Evolutionary conservation across 2,888 invertebrate species (phyloP), one percentile per base, ranked within the genome.

Genomic region (Abrostola tripartita): DNA sequence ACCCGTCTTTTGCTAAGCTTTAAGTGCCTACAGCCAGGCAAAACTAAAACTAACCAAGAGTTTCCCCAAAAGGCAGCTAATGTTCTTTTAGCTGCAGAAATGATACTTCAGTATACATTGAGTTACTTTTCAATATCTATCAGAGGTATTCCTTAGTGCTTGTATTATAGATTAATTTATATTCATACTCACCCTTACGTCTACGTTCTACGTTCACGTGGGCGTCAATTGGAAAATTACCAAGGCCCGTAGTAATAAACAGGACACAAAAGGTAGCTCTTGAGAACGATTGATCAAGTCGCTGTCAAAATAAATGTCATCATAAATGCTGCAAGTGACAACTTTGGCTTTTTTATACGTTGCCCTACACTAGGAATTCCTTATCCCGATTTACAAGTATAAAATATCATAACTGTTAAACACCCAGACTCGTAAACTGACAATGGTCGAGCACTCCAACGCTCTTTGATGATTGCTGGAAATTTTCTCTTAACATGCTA

Each of bases 81-180:
- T 4, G 24, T 4, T 24, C 24, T 24, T 24, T 24, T 24, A 2
- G 24, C 24, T 24, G 24, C 4, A 24, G 24, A 24, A 2, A 24
- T 24, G 4, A 2, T 24, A 24, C 47, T 35, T 11, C 7, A 35
- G 10, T 9, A 36, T 10, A 24, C 52, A 44, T 53, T 14, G 6
- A 47, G 24, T 42, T 24, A 41, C 40, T 10, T 55, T 14, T 10
- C 37, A 65, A 52, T 52, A 41, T 41, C 47, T 12, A 49, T 40
- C n/a, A 52, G 12, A n/a, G n/a, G 38, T 14, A 37, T 24, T 35
- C 10, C 6, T 63, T 6, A 10, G 0, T 8, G 14, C 38, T 5
- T 4, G 24, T 24, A 24, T 24, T 24, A 24, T 24, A 2, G 24
- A 24, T 24, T 24, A 1, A 24, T 24, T 24, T 47, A 24, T 47